A percentile compares a stretch with the other conserved stretches of the same genome.
Evolutionary conservation across 2,113 vertebrate species (phyloP).

Genomic region (Odontophorus gujanensis): DNA sequence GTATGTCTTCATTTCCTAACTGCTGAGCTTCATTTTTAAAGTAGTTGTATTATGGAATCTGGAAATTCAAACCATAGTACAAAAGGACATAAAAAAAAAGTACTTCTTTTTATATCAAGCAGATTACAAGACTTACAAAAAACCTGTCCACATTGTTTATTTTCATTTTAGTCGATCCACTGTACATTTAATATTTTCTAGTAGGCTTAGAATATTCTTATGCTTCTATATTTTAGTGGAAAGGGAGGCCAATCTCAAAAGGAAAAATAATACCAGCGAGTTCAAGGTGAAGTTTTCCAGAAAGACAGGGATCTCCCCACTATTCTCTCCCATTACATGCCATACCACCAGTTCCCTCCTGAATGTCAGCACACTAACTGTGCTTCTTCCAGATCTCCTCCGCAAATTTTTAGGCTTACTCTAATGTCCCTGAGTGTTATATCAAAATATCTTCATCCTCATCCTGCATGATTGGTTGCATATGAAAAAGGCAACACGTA

Average conservation of each 20-base stretch:
- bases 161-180: background rate
- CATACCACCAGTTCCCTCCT: background rate
- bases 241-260: background rate
- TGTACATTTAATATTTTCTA: background rate
- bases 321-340: background rate
- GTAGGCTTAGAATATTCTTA: background rate
- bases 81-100: background rate
- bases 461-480: background rate
- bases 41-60: background rate
- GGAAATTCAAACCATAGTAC: background rate
- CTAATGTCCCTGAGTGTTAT: fast-evolving
- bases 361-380: fast-evolving
- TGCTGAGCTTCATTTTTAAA: background rate
- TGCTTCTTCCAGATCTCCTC: background rate
- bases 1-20: background rate
- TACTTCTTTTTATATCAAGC: background rate
- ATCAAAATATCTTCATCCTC: background rate
- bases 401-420: background rate
- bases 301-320: background rate
- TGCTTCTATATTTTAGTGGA: background rate
- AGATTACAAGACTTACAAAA: background rate
- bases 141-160: background rate
- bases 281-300: background rate
- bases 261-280: background rate
- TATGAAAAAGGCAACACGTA: background rate